A percentile compares a stretch with the other conserved stretches of the same genome.
These are phyloP conservation scores for Gymnosoma rotundatum DNA, from an alignment of 2,888 invertebrate species.

Conservation along the genomic window DNA sequence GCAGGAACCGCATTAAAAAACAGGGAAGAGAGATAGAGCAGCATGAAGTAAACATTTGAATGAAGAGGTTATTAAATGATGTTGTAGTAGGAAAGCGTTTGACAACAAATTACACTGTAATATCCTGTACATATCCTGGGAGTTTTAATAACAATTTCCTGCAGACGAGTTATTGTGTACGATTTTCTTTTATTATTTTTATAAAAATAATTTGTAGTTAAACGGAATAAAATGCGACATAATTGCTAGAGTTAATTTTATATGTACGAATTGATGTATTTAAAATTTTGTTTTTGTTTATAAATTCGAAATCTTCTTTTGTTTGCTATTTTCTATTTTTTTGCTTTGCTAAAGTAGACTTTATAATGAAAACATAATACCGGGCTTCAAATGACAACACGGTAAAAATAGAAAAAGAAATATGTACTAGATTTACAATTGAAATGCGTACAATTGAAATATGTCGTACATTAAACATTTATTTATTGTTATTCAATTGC, in stretches of 20 bases:
- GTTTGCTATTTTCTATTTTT: constrained; percentile 9
- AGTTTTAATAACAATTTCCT: constrained; percentile 70
- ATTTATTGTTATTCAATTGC: constrained; percentile 81
- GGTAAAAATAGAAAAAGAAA: neutral
- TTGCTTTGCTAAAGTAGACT: constrained; percentile 36
- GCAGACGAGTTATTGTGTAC: constrained; percentile 36
- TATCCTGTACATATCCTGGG: constrained; percentile 79
- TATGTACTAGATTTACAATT: too few relatives aligned
- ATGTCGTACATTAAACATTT: constrained; percentile 54
- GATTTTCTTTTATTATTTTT: constrained; percentile 20
- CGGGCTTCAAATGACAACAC: constrained; percentile 77
- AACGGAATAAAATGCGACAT: constrained; percentile 46
- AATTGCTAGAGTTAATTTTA: constrained; percentile 38
- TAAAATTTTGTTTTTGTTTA: neutral
- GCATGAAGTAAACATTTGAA: neutral
- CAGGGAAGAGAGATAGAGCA: neutral
- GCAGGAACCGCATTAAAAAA: constrained; percentile 33
- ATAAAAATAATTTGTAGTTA: constrained; percentile 56
- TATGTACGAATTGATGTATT: constrained; percentile 17
- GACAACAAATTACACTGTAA: constrained; percentile 77
- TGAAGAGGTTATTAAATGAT: constrained; percentile 3
- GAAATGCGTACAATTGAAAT: constrained; percentile 30
- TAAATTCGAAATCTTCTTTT: constrained; percentile 28
- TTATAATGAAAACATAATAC: constrained; percentile 74
- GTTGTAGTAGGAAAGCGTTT: constrained; percentile 75